Base-by-base conservation (phyloP, 2,797 vertebrate genomes). In the Poecilia wingei region DNA sequence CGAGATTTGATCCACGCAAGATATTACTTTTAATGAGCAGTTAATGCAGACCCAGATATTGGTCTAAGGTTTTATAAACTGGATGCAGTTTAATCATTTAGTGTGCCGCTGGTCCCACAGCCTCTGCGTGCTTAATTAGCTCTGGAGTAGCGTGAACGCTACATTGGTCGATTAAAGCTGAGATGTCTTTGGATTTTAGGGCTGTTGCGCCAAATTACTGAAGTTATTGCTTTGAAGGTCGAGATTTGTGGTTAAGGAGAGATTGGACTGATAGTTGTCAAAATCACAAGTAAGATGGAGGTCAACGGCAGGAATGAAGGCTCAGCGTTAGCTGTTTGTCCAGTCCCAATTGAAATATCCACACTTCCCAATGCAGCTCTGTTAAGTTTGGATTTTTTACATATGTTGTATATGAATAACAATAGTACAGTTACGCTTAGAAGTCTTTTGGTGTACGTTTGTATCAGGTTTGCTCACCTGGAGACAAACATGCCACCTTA, bases 91-190 rank as follows among this genome's bases (percentile, higher is more conserved):
- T 73, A 74, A 84, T 87, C 7, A 81, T 78, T 88, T 64, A 0
- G 14, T 85, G 66, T 74, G 75, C 70, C 84, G 53, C 61, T 61
- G 70, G 66, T 85, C 77, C 71, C 86, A 18, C 78, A 78, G 68
- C 85, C 81, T 53, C 49, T 74, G 47, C 49, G 81, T 1, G 74
- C 74, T 77, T 88, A 85, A 88, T 90, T 83, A 87, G 84, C 79
- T 85, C 84, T 75, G 82, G 82, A 90, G 88, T 88, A 84, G 82
- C 76, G 82, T 84, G 92, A 92, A 92, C 87, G 90, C 88, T 78
- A 88, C 78, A 72, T 75, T 47, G 71, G 85, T 57, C n/a, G 10
- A 49, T 76, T 36, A 68, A 25, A 80, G 73, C 61, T 59, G 45
- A 72, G 43, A 74, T 74, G 68, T 16, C 69, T 80, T 78, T 13